Evolutionary conservation across 2,113 vertebrate species (phyloP).

Genomic region (Zapornia atra): DNA sequence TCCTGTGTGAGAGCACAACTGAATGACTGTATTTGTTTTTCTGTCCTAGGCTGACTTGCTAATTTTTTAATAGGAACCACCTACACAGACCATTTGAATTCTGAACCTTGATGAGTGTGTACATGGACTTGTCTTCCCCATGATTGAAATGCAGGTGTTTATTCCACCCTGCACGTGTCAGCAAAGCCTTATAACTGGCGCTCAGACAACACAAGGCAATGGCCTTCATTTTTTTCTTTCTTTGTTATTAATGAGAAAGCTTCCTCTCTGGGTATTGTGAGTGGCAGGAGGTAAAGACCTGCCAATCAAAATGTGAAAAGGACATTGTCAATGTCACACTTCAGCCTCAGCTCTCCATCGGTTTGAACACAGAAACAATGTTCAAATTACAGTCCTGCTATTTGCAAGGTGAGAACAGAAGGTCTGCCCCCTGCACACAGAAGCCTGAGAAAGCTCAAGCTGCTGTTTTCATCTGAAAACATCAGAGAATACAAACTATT

Average conservation of each 20-base stretch:
- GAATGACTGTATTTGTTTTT: neutral
- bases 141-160: conserved; percentile 13
- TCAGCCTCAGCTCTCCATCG: neutral
- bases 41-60: neutral
- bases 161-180: neutral
- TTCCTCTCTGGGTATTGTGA: neutral
- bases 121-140: neutral
- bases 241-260: conserved; percentile 10
- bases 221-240: neutral
- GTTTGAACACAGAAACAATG: neutral
- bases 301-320: neutral
- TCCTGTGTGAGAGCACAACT: neutral
- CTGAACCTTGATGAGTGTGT: rapidly evolving
- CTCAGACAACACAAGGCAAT: neutral
- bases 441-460: neutral
- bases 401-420: neutral
- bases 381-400: neutral
- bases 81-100: neutral
- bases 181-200: neutral
- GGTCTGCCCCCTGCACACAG: neutral
- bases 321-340: neutral
- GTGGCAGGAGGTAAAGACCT: neutral
- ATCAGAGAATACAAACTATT: neutral
- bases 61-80: neutral
- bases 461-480: neutral